A percentile compares a stretch with the other conserved stretches of the same genome.
These are phyloP conservation scores for Melitaea athalia DNA, from an alignment of 2,888 invertebrate species.

Conservation along the genomic window DNA sequence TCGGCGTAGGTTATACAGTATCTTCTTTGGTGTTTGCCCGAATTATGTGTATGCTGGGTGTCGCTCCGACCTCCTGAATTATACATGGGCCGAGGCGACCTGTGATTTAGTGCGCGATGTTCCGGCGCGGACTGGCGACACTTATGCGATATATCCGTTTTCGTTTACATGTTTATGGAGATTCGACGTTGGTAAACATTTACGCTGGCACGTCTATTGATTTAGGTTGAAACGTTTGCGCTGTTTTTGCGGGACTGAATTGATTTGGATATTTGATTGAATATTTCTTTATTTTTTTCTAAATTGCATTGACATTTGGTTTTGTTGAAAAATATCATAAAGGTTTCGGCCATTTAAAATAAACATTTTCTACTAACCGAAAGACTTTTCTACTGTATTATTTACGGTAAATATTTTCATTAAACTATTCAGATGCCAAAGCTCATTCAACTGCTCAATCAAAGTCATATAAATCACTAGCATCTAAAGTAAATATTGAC, in stretches of 20 bases:
- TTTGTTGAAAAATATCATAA: background rate
- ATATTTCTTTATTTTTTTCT: background rate
- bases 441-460: background rate
- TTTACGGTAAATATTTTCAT: too few species aligned
- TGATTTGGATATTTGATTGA: background rate
- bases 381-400: too few species aligned
- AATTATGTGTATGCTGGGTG: conserved; percentile 66
- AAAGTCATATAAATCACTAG: background rate
- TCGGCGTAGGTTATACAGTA: conserved; percentile 55
- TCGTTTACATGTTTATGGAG: conserved; percentile 55
- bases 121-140: conserved; percentile 55
- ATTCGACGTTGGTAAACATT: conserved; percentile 22
- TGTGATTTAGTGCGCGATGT: conserved; percentile 72
- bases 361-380: too few species aligned
- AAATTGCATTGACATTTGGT: conserved; percentile 1
- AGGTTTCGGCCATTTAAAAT: background rate
- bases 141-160: conserved; percentile 67
- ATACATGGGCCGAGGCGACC: conserved; percentile 69
- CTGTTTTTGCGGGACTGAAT: conserved; percentile 9
- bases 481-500: conserved; percentile 17
- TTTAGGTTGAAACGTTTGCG: conserved; percentile 20
- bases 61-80: conserved; percentile 71
- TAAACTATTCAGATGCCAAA: background rate
- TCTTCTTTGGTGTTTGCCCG: conserved; percentile 69
- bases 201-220: conserved; percentile 13